Evolutionary conservation across 2,888 invertebrate genomes (phyloP), one percentile per base, ranked within the genome.

Genomic region (Nomada ruficornis): DNA sequence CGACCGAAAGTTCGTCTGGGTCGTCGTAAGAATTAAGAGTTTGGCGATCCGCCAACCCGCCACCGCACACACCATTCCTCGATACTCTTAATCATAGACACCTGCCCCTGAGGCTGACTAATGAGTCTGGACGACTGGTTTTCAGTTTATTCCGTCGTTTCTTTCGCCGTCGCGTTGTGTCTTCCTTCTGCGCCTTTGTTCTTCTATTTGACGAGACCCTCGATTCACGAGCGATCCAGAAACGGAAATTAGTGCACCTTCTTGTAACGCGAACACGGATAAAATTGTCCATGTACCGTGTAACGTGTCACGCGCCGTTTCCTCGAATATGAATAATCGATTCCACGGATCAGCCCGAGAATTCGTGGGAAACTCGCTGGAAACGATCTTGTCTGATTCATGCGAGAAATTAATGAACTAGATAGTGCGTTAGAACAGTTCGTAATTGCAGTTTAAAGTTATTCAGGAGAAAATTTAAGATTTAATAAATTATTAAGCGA

Each of bases 1-100:
- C 76, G 78, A 72, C 83, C 83, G 83, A 90, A 91, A 91, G 91
- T 90, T 88, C 87, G 90, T 89, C 88, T 89, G 89, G 86, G 88
- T 87, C 85, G 83, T 42, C 63, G 82, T 78, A 87, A 87, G 89
- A 87, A 88, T 85, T 74, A 86, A 89, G 85, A 60, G 72, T 75
- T 71, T 90, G 90, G 90, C 89, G 42, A 15, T n/a, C 9, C 1
- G 86, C 89, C 90, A 90, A 67, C 36, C 50, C 62, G 64, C 70
- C 77, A 60, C 80, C 75, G 72, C 73, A 68, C 80, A 85, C 83
- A 85, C 79, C 83, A 70, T 23, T 73, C 82, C 47, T 82, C 78
- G 85, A 87, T 88, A 86, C 86, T 80, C 80, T 87, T 87, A 87
- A 89, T 89, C 89, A 81, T 84, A 87, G 84, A 83, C 89, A 91